Conservation (phyloP, 2,113 vertebrate genomes). For the Anser cygnoides region DNA sequence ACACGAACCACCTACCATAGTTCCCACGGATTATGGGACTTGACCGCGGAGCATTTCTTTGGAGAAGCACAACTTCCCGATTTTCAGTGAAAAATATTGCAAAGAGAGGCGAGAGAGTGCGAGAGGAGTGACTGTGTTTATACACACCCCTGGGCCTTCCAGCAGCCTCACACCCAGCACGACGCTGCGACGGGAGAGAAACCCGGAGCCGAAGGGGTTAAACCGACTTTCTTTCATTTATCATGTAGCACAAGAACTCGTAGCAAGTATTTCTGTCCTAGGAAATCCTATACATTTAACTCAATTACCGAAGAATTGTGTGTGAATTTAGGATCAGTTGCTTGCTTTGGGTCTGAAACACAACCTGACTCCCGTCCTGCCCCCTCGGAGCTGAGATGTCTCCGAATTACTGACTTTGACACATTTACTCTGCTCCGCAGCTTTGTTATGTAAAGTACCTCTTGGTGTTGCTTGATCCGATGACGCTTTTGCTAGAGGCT, state of each 20-base stretch:
- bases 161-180: not conserved
- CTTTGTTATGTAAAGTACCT: constrained; percentile 18
- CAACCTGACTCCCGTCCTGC: not conserved
- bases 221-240: not conserved
- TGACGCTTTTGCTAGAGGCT: constrained; percentile 2
- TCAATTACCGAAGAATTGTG: not conserved
- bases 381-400: not conserved
- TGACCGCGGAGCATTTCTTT: not conserved
- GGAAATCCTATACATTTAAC: not conserved
- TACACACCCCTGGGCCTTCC: not conserved
- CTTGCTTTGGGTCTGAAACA: not conserved
- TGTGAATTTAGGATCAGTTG: not conserved
- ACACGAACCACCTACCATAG: not conserved
- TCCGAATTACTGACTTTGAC: not conserved
- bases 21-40: not conserved
- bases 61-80: not conserved
- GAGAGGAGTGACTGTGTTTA: not conserved
- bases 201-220: not conserved
- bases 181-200: not conserved
- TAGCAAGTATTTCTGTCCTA: not conserved
- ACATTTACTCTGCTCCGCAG: not conserved
- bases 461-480: not conserved
- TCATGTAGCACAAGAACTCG: not conserved
- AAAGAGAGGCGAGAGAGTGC: not conserved
- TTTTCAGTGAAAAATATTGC: not conserved